Base-by-base conservation (phyloP, 92 coral and sea anemone species). In the Blastomussa wellsi region DNA sequence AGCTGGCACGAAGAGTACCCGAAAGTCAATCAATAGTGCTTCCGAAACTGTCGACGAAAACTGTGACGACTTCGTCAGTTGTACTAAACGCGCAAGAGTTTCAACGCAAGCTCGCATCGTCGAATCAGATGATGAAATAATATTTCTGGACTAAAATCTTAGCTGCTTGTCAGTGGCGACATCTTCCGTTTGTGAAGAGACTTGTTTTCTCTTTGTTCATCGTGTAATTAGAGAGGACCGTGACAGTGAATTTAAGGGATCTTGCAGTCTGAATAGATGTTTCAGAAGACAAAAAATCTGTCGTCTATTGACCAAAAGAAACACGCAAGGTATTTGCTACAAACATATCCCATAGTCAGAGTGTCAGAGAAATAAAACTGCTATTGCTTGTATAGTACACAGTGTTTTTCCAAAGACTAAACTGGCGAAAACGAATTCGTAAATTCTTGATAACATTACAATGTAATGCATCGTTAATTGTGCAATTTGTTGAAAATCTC, bases 1-100 rank as follows among this genome's bases (percentile, higher is more conserved):
- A 22, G 60, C 68, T 57, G 68, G 24, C 19, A 48, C 39, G 2
- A 55, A 55, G 49, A 37, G 69, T 33, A 36, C 22, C 68, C 24
- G 67, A 44, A 31, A 86, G 17, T 5, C 74, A 60, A 81, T 71
- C 80, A 35, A 38, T 35, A 79, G 51, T 57, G 22, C 28, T 57
- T 80, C 90, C 70, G 86, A 80, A 52, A 86, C 47, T 44, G 14
- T 72, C 48, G 86, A 84, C 35, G 69, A 26, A 0, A 69, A 77
- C 31, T 13, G 37, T 65, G 86, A 80, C 53, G 90, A 86, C 72
- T 86, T 72, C 32, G 86, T 12, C 5, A 62, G 74, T 28, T 41
- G 87, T 32, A 9, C 48, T 3, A 77, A 76, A 49, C 73, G 82
- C 33, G 19, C 33, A 57, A 77, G 51, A 62, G 53, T 29, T 38